Evolutionary conservation across 2,888 invertebrate genomes (phyloP).

Genomic region (Hypolimnas misippus): DNA sequence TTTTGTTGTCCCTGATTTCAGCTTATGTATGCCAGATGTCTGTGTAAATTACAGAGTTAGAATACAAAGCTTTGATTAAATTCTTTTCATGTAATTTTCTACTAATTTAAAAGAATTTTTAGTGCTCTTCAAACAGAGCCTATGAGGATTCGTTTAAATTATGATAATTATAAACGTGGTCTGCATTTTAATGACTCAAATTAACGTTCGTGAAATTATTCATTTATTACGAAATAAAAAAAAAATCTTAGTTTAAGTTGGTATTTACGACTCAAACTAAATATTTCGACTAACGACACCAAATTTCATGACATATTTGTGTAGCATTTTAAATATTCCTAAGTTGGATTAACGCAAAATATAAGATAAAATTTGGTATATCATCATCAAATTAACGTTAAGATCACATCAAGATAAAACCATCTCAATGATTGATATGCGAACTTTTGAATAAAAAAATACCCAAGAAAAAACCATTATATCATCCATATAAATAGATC

Average conservation of each 20-base stretch:
- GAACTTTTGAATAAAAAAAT: slow-evolving; percentile 25
- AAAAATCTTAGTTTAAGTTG: not conserved
- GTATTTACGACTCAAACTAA: not conserved
- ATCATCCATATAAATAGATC: slow-evolving; percentile 39
- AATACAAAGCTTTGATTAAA: slow-evolving; percentile 4
- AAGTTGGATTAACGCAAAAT: not conserved
- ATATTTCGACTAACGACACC: no score
- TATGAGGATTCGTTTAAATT: not conserved
- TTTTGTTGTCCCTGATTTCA: slow-evolving; percentile 32
- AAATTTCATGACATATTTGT: not conserved
- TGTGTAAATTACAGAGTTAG: slow-evolving; percentile 25
- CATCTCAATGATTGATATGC: slow-evolving; percentile 35
- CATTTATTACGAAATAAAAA: not conserved
- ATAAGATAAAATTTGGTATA: not conserved
- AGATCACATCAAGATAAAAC: slow-evolving; percentile 5
- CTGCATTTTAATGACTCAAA: not conserved
- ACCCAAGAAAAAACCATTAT: slow-evolving; percentile 35
- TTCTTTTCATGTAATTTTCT: not conserved
- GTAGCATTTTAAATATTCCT: not conserved
- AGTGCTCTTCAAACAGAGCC: not conserved
- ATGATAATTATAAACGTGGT: not conserved
- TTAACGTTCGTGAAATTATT: not conserved
- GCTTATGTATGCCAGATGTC: slow-evolving; percentile 30
- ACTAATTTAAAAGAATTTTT: not conserved
- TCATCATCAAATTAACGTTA: slow-evolving; percentile 5